phyloP scores from a whole-genome alignment of 53 echinoderm and acorn worm genomes.

The Echinometra lucunter region DNA sequence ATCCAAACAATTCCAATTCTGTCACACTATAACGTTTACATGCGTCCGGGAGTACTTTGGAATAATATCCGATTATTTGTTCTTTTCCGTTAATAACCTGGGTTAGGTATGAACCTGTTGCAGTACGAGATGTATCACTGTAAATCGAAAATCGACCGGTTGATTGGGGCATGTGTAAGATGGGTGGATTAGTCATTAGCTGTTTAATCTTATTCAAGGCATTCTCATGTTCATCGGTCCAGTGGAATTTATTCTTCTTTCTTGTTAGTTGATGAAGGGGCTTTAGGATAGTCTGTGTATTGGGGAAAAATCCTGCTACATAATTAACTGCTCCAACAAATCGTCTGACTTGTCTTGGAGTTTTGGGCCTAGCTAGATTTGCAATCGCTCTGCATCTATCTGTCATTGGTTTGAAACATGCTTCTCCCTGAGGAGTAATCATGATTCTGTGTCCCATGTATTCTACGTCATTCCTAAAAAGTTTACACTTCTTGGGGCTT shows the following conservation, averaged over 20 bases:
- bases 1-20: conserved; percentile 66
- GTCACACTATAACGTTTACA: conserved; percentile 64
- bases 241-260: conserved; percentile 49
- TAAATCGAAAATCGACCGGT: neutral
- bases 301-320: no score
- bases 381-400: no score
- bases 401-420: conserved; percentile 43
- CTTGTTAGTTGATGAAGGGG: no score
- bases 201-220: conserved; percentile 64
- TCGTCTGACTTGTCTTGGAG: no score
- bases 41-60: conserved; percentile 65
- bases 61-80: conserved; percentile 68
- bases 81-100: conserved; percentile 58
- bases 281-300: no score
- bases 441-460: conserved; percentile 66
- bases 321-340: no score
- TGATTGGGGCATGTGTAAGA: conserved; percentile 21
- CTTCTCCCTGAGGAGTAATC: conserved; percentile 7
- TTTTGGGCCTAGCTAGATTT: no score
- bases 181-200: conserved; percentile 49
- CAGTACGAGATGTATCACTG: conserved; percentile 41
- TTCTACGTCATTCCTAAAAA: conserved; percentile 20
- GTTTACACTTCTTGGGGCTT: conserved; percentile 56
- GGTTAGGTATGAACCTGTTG: conserved; percentile 65
- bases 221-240: conserved; percentile 39